These are phyloP conservation scores for Lasioglossum oenotherae DNA, from an alignment of 2,888 invertebrate species.

Conservation along the genomic window DNA sequence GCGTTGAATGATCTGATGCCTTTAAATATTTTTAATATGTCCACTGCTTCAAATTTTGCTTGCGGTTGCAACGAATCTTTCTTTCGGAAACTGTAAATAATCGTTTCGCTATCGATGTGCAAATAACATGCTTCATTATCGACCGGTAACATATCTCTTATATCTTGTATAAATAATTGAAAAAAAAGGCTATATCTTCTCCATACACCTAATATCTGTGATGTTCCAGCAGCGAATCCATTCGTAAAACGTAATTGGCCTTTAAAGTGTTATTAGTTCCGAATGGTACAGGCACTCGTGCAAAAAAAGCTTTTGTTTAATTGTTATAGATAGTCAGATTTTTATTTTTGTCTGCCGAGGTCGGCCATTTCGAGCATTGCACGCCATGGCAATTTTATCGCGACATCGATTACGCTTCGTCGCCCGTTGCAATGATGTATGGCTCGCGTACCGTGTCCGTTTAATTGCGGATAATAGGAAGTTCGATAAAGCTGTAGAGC, in stretches of 20 bases:
- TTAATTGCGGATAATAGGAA: conserved; percentile 19
- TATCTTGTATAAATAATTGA: neutral
- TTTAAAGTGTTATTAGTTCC: neutral
- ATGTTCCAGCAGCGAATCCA: neutral
- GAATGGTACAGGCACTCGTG: neutral
- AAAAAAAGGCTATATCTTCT: neutral
- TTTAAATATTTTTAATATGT: no score
- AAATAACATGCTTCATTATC: neutral
- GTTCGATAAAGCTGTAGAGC: neutral
- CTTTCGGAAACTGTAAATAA: no score
- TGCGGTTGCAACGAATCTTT: no score
- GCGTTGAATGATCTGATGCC: no score
- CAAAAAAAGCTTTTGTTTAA: neutral
- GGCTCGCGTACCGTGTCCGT: conserved; percentile 14
- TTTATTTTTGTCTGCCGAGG: conserved; percentile 3
- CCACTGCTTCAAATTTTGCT: no score
- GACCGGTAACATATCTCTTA: neutral
- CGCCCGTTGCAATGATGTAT: conserved; percentile 24
- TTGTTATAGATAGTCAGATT: conserved; percentile 4
- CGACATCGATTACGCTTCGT: conserved; percentile 45
- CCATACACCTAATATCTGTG: neutral
- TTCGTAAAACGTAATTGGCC: neutral
- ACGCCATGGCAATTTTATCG: conserved; percentile 29
- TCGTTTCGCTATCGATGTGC: neutral
- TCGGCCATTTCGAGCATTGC: neutral